A percentile compares a stretch with the other conserved stretches of the same genome.
Conservation (phyloP, 2,113 vertebrate genomes). For the Pluvialis apricaria region DNA sequence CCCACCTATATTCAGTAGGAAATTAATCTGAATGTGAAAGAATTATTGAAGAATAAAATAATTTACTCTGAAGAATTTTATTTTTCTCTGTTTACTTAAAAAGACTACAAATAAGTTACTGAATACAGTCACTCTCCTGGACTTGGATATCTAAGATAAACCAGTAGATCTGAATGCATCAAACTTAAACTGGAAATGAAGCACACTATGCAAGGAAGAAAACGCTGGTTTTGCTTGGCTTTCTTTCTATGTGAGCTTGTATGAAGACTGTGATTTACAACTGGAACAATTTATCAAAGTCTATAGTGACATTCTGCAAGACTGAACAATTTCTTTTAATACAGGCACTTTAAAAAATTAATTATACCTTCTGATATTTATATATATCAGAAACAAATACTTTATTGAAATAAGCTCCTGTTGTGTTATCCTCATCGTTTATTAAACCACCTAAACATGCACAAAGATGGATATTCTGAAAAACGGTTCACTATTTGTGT, state of each 20-base stretch:
- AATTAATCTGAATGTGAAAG: background rate
- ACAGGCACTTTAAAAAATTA: background rate
- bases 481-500: background rate
- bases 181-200: background rate
- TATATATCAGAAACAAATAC: background rate
- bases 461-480: background rate
- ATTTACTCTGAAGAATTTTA: background rate
- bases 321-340: background rate
- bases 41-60: background rate
- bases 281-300: background rate
- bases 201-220: background rate
- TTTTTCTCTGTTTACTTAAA: background rate
- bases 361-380: background rate
- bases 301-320: background rate
- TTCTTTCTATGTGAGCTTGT: background rate
- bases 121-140: background rate
- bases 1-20: background rate
- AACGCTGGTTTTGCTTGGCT: background rate
- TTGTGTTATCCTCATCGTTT: background rate
- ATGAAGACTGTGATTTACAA: background rate
- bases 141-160: background rate
- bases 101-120: background rate
- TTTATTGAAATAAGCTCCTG: background rate
- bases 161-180: background rate
- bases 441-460: background rate